Evolutionary conservation across 1,140 invertebrate genomes (phyloP).

Genomic region (Drosophila nikananu): DNA sequence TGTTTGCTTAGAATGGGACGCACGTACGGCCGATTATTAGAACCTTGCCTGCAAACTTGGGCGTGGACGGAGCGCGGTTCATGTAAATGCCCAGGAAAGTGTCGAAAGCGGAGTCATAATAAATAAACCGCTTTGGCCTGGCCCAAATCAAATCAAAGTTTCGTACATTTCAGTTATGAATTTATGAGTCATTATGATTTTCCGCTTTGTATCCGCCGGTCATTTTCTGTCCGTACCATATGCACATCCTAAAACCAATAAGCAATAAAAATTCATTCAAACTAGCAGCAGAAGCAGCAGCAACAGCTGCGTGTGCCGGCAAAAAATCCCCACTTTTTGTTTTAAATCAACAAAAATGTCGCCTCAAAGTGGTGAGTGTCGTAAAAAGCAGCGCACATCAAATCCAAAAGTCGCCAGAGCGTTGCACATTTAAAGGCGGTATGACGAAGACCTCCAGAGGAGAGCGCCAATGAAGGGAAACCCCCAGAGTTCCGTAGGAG

Average conservation of each 20-base stretch:
- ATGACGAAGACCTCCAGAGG: slow-evolving; percentile 2
- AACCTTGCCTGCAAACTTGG: slow-evolving; percentile 58
- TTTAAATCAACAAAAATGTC: slow-evolving; percentile 27
- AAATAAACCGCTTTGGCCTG: slow-evolving; percentile 40
- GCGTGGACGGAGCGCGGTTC: slow-evolving; percentile 24
- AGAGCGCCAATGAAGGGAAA: slow-evolving; percentile 46
- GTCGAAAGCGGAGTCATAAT: slow-evolving; percentile 41
- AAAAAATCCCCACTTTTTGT: slow-evolving; percentile 21
- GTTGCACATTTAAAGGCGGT: slow-evolving; percentile 55
- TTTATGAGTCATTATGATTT: slow-evolving; percentile 67
- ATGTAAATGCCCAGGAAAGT: slow-evolving; percentile 51
- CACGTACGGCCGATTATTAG: slow-evolving; percentile 75
- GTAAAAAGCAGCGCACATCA: slow-evolving; percentile 70
- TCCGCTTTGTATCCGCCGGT: slow-evolving; percentile 36
- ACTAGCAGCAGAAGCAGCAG: slow-evolving; percentile 16
- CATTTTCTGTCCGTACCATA: slow-evolving; percentile 28
- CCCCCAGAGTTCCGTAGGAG: slow-evolving; percentile 5
- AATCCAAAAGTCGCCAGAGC: slow-evolving; percentile 76
- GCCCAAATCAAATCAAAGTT: slow-evolving; percentile 44
- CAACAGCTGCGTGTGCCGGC: slow-evolving; percentile 36
- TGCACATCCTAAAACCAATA: slow-evolving; percentile 52
- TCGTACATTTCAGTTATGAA: slow-evolving; percentile 53
- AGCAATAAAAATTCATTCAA: slow-evolving; percentile 50
- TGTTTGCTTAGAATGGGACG: slow-evolving; percentile 63
- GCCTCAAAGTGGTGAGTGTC: slow-evolving; percentile 44